phyloP scores from a whole-genome alignment of 2,113 vertebrate genomes.

The Tylochromis polylepis region DNA sequence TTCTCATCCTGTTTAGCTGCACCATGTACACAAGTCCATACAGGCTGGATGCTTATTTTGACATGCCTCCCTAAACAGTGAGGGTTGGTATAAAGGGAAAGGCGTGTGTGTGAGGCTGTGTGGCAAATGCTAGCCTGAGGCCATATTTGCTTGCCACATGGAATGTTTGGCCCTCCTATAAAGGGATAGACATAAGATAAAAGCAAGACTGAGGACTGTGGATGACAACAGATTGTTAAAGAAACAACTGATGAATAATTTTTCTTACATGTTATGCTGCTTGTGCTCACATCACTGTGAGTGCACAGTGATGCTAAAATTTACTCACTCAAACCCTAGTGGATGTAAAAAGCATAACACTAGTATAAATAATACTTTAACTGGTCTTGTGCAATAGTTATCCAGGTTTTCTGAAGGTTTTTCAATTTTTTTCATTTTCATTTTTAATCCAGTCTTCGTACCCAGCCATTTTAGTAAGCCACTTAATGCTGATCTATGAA shows the following conservation, averaged over 20 bases:
- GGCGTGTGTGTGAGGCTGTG: neutral
- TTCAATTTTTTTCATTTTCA: neutral
- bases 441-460: neutral
- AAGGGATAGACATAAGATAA: neutral
- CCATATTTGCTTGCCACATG: neutral
- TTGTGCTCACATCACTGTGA: neutral
- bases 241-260: neutral
- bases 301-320: neutral
- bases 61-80: constrained; percentile 23
- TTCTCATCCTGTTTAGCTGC: neutral
- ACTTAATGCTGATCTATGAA: neutral
- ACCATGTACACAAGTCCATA: constrained; percentile 31
- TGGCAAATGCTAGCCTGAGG: constrained; percentile 10
- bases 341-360: neutral
- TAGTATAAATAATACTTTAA: neutral
- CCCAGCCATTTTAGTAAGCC: neutral
- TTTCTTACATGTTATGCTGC: neutral
- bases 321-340: neutral
- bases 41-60: constrained; percentile 42
- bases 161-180: neutral
- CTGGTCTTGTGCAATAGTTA: neutral
- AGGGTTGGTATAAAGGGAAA: neutral
- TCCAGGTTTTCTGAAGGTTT: neutral
- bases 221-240: neutral
- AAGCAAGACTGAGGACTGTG: neutral